Conservation (phyloP, 2,888 invertebrate genomes). For the Ypsolopha scabrella region DNA sequence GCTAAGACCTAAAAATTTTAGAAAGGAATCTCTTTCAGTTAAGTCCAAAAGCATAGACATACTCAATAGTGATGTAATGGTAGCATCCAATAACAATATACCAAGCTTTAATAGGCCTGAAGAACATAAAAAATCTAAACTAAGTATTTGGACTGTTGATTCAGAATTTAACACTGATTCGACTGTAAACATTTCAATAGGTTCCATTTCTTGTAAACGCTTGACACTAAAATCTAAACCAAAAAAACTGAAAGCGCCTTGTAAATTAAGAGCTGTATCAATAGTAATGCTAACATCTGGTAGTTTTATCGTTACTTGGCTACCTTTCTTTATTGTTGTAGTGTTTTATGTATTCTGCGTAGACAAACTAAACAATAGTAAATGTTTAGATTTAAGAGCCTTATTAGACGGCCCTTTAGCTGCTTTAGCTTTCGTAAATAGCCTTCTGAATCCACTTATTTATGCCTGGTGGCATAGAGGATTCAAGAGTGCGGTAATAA, state of each 20-base stretch:
- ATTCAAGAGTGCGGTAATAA: conserved; percentile 62
- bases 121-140: conserved; percentile 20
- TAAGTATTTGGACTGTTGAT: conserved; percentile 37
- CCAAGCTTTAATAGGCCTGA: conserved; percentile 10
- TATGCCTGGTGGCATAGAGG: conserved; percentile 81
- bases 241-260: conserved; percentile 32
- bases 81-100: conserved; percentile 11
- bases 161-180: conserved; percentile 19
- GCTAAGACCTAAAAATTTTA: conserved; percentile 7
- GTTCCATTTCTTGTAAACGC: background rate
- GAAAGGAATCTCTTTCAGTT: conserved; percentile 8
- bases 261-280: conserved; percentile 73
- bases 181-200: conserved; percentile 12
- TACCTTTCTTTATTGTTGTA: conserved; percentile 72
- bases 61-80: conserved; percentile 19
- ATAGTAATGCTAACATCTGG: conserved; percentile 73
- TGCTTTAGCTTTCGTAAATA: conserved; percentile 71
- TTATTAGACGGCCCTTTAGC: conserved; percentile 71
- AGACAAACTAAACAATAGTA: conserved; percentile 44
- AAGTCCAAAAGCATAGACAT: conserved; percentile 42
- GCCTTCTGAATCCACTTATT: conserved; percentile 73
- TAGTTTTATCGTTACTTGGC: conserved; percentile 73
- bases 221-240: conserved; percentile 7
- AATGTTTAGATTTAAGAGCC: conserved; percentile 56
- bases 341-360: conserved; percentile 67